Conservation (phyloP, 2,888 invertebrate genomes). For the Galerucella pusilla region DNA sequence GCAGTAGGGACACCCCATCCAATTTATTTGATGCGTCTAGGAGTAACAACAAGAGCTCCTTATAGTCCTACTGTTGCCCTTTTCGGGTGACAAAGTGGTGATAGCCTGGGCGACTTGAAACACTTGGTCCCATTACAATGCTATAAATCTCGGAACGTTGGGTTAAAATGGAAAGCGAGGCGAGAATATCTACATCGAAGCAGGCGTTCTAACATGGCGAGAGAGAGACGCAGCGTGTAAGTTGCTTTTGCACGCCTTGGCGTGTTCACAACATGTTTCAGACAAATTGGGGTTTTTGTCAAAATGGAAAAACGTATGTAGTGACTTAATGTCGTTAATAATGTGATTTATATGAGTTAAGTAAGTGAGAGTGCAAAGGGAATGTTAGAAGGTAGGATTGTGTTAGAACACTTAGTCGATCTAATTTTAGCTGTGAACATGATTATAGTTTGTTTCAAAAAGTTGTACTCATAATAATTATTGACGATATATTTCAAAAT, state of each 20-base stretch:
- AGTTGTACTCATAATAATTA: too few relatives aligned
- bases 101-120: constrained; percentile 72
- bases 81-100: constrained; percentile 69
- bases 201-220: constrained; percentile 31
- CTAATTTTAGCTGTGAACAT: too few relatives aligned
- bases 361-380: not conserved
- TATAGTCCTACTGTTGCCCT: constrained; percentile 46
- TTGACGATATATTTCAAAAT: too few relatives aligned
- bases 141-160: constrained; percentile 68
- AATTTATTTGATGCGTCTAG: constrained; percentile 63
- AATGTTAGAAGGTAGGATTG: not conserved
- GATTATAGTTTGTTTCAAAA: too few relatives aligned
- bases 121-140: constrained; percentile 73
- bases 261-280: constrained; percentile 60
- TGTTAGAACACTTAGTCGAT: not conserved
- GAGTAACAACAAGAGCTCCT: constrained; percentile 60
- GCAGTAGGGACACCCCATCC: constrained; percentile 56
- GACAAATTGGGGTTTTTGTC: constrained; percentile 59
- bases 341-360: constrained; percentile 17
- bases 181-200: constrained; percentile 60
- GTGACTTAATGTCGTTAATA: constrained; percentile 26
- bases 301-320: constrained; percentile 31
- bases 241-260: constrained; percentile 47
- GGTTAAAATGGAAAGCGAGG: constrained; percentile 51
- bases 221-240: constrained; percentile 20